phyloP scores from a whole-genome alignment of 2,113 vertebrate species.

The Heterocephalus glaber region DNA sequence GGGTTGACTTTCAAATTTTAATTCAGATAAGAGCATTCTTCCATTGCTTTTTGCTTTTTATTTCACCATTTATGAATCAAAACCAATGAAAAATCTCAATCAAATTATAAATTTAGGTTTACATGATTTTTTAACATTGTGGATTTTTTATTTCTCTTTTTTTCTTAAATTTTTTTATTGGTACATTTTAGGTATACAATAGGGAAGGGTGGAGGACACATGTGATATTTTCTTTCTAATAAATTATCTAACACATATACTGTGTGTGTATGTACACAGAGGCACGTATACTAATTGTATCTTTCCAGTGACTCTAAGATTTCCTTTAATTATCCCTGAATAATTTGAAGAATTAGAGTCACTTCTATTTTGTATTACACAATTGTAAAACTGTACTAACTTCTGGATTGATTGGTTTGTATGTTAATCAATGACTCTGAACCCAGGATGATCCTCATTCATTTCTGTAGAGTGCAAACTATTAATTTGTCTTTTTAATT shows the following conservation, averaged over 20 bases:
- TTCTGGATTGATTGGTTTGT: not conserved
- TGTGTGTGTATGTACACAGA: not conserved
- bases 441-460: not conserved
- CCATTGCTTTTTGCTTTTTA: not conserved
- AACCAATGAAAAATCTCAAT: not conserved
- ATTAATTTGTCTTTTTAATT: not conserved
- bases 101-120: not conserved
- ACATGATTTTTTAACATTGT: not conserved
- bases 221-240: no score
- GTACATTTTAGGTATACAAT: no score
- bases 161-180: no score
- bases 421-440: not conserved
- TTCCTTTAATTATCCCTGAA: not conserved
- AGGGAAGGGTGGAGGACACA: no score
- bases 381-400: not conserved
- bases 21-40: slow-evolving; percentile 15
- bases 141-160: not conserved
- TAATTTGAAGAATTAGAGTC: not conserved
- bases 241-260: not conserved
- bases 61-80: not conserved
- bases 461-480: not conserved
- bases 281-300: not conserved
- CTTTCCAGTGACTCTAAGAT: not conserved
- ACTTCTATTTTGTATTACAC: not conserved
- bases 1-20: not conserved